Base-by-base conservation (phyloP, 2,797 vertebrate species). In the Philypnodon macrostomus region DNA sequence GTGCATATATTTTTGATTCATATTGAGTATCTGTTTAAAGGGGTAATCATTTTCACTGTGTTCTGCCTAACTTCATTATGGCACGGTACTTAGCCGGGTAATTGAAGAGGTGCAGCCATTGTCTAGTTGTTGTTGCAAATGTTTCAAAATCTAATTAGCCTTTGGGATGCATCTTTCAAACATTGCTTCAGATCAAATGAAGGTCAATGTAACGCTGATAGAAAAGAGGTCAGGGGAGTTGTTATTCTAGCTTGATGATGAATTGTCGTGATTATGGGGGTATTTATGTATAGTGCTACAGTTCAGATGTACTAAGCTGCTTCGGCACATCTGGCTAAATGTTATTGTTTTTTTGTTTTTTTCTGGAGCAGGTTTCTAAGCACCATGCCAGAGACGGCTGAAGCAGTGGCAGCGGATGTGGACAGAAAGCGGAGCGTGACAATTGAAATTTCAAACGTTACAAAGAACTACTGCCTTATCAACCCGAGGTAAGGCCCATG, bases 361-460 rank as follows among this genome's bases (percentile, higher is more conserved):
- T 74, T 45, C n/a, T 24, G 10, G 47, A 44, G 47, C 30, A 1
- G 24, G 73, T 47, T 54, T 49, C 19, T 26, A 13, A 64, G 55
- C 53, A 80, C 65, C 47, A 88, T 85, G 84, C 47, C 71, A 0
- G 86, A 89, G 71, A 59, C 87, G 30, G 86, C 87, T 6, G 87
- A 85, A 80, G 72, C 72, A 8, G 68, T 82, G 9, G 81, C 82
- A 17, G 87, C 83, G 13, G 76, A 78, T 18, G 61, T 88, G 29
- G n/a, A 9, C 52, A 79, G 69, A 48, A 80, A 7, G 26, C 86
- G 88, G 34, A 83, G 80, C 14, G 59, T 75, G n/a, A 80, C 70
- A 26, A 73, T 90, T 5, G 87, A 89, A 75, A 84, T 90, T 52
- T 18, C 57, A 40, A 89, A 89, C 36, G 0, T 85, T 53, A 85